Conservation (phyloP, 1,140 invertebrate species). For the Hyphantria cunea region DNA sequence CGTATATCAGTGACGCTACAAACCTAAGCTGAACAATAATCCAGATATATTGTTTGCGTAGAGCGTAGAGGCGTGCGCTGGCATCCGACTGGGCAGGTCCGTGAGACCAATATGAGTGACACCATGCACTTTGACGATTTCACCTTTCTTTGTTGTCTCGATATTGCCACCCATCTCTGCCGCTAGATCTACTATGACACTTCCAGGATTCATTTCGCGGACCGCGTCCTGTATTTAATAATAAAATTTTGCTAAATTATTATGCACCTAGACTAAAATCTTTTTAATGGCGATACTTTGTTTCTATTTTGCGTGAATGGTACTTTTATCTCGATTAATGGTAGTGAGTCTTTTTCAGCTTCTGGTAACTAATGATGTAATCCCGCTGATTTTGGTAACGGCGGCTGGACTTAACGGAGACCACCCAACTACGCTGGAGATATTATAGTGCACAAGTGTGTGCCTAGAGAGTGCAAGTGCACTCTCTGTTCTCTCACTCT, state of each 20-base stretch:
- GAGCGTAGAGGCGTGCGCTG: conserved; percentile 92
- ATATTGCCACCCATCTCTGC: conserved; percentile 95
- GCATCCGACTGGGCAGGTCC: conserved; percentile 91
- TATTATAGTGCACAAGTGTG: no score
- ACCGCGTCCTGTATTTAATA: conserved; percentile 86
- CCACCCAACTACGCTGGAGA: no score
- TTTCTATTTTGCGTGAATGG: no score
- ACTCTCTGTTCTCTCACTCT: no score
- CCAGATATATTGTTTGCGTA: conserved; percentile 96
- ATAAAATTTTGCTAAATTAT: not conserved
- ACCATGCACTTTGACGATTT: conserved; percentile 89
- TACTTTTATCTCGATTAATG: no score
- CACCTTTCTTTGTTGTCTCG: conserved; percentile 91
- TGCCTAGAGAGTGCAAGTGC: no score
- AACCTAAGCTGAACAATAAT: conserved; percentile 90
- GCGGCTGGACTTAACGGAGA: no score
- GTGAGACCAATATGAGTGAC: conserved; percentile 94
- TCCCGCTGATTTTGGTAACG: no score
- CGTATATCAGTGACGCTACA: conserved; percentile 35
- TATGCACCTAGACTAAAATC: no score
- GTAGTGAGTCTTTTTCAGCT: no score
- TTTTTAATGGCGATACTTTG: no score
- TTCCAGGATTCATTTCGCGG: conserved; percentile 93
- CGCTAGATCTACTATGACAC: conserved; percentile 94
- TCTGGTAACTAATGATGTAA: no score